Conservation (phyloP, 2,888 invertebrate genomes). For the Horisme vitalbata region DNA sequence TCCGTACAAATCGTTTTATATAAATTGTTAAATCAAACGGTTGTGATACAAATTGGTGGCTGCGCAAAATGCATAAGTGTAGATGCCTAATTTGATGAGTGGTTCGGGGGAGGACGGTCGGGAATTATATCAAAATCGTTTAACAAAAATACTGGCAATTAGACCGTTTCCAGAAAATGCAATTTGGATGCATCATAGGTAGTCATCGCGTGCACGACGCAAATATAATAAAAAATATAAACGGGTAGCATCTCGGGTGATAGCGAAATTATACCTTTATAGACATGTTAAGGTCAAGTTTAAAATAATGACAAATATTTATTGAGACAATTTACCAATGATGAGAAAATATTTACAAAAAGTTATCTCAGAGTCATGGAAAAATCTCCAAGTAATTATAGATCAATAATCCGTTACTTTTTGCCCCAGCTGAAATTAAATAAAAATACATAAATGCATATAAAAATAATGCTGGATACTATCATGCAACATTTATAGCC, state of each 20-base stretch:
- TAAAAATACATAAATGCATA: too few relatives aligned
- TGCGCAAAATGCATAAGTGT: conserved; percentile 72
- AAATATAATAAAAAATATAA: conserved; percentile 11
- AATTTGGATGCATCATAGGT: conserved; percentile 44
- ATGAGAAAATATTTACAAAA: too few relatives aligned
- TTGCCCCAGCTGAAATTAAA: too few relatives aligned
- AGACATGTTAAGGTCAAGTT: too few relatives aligned
- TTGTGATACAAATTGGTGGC: conserved; percentile 62
- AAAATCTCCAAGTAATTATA: too few relatives aligned
- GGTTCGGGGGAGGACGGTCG: conserved; percentile 56
- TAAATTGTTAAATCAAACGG: conserved; percentile 60
- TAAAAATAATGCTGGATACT: too few relatives aligned
- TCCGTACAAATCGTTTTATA: conserved; percentile 52
- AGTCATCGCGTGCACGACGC: conserved; percentile 35
- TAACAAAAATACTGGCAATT: conserved; percentile 65
- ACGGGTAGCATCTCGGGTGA: conserved; percentile 32
- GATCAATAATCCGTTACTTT: too few relatives aligned
- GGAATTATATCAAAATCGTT: conserved; percentile 73
- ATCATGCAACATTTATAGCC: too few relatives aligned
- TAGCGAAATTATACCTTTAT: too few relatives aligned
- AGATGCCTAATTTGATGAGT: conserved; percentile 75
- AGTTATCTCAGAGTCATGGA: too few relatives aligned
- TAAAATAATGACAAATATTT: too few relatives aligned
- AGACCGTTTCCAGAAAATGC: conserved; percentile 57
- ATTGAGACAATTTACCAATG: too few relatives aligned